phyloP scores from a whole-genome alignment of 2,797 vertebrate genomes.

The Sandelia bainsii region DNA sequence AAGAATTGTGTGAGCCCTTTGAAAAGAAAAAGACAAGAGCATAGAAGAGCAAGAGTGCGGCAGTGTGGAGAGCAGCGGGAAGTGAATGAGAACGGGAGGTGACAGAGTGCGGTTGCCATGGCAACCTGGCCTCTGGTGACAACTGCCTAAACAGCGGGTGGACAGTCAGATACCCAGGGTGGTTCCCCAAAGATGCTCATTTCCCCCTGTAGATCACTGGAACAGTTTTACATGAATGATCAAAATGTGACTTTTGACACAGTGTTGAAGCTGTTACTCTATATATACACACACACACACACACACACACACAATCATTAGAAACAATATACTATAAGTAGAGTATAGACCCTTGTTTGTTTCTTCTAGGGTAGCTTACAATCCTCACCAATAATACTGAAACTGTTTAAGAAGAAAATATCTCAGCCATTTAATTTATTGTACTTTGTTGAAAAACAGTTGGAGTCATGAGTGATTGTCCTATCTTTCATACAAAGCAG shows the following conservation, averaged over 20 bases:
- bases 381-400: neutral
- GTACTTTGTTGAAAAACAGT: neutral
- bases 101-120: slow-evolving; percentile 76
- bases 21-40: slow-evolving; percentile 47
- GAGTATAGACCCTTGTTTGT: no score
- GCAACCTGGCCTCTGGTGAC: slow-evolving; percentile 75
- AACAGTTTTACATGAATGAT: slow-evolving; percentile 57
- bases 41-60: slow-evolving; percentile 34
- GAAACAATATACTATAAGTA: no score
- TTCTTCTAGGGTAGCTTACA: neutral
- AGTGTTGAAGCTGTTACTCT: neutral
- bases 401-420: no score
- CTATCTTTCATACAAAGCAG: neutral
- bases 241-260: slow-evolving; percentile 39
- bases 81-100: slow-evolving; percentile 58
- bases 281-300: neutral
- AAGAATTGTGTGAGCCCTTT: slow-evolving; percentile 54
- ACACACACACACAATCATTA: no score
- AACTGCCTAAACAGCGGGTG: slow-evolving; percentile 72
- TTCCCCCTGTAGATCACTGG: slow-evolving; percentile 43
- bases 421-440: neutral
- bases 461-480: no score
- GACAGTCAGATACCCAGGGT: slow-evolving; percentile 63
- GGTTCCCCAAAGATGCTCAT: slow-evolving; percentile 65
- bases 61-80: slow-evolving; percentile 62